Base-by-base conservation (phyloP, 1,140 invertebrate genomes). In the Drosophila miranda region DNA sequence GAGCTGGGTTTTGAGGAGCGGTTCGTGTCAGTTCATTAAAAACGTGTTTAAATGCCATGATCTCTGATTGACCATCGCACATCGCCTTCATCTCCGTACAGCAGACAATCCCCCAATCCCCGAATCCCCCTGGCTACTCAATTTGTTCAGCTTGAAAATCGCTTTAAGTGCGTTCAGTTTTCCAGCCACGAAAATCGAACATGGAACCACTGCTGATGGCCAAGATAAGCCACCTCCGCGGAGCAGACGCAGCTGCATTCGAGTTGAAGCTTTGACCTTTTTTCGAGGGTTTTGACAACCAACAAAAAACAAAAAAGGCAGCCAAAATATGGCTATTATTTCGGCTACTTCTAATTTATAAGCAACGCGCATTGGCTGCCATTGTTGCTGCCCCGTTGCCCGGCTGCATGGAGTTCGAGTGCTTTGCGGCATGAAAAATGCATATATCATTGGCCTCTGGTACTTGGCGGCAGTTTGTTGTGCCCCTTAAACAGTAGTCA, bases 341-440 rank as follows among this genome's bases (percentile, higher is more conserved):
- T 87, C 75, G 82, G 74, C 48, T 87, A 67, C 78, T 87, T 86
- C 78, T 78, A 86, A 86, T 86, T 86, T 86, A 86, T 87, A 87
- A 86, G 82, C 81, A 54, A 74, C 53, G 67, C 73, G 66, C 78
- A 64, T 49, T 68, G 66, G 59, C 64, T 48, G 51, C 62, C 66
- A 56, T 56, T 68, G 43, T 45, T 58, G 56, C 34, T 13, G 34
- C 11, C 7, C 7, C 59, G 59, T 77, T 68, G 38, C 11, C 16
- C 34, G 67, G 42, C 30, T 78, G 60, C 38, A 23, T 21, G 28
- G 28, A 46, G 21, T 59, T 43, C 59, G 30, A 51, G 42, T 61
- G 50, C 55, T 61, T 77, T 61, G 34, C 60, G 54, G 75, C 60
- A 75, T 77, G 74, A 86, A 86, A 86, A 86, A 86, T 86, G 82